Base-by-base conservation (phyloP, 1,140 invertebrate genomes). In the Berghia stephanieae region DNA sequence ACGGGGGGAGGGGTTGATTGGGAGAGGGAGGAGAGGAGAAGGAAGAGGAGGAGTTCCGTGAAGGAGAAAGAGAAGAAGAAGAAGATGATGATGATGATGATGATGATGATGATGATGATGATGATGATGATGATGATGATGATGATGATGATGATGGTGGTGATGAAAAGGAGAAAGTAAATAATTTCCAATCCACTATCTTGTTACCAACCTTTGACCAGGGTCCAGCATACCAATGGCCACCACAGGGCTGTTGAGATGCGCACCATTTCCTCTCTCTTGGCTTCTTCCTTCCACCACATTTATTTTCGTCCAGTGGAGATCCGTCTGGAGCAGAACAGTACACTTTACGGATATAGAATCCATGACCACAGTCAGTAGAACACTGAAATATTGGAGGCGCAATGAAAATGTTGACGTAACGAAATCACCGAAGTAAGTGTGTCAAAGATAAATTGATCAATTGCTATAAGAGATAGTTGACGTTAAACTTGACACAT, bases 311-410 rank as follows among this genome's bases (percentile, higher is more conserved):
- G 24, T 78, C 76, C 8, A 87, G 49, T 49, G 70, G 77, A 2
- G 76, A 78, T 10, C 86, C 87, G 74, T 84, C 81, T 16, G 83
- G 81, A 16, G 83, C 83, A 6, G 81, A 79, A 67, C 88, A 89
- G 79, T 83, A 83, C 0, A 93, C 89, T 16, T 91, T 79, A 90
- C 92, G 79, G n/a, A 83, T 90, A 78, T 93, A 91, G n/a, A 91
- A 88, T 0, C 93, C 93, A 27, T 90, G 85, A 8, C 93, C 93
- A 81, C 93, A 94, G 6, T 89, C 85, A 0, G 91, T 88, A 5
- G 92, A 92, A 86, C 94, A 95, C 86, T 93, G 86, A 46, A 60
- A 63, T 63, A 49, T 27, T 21, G 21, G n/a, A n/a, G n/a, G n/a
- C n/a, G n/a, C n/a, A n/a, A n/a, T n/a, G n/a, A n/a, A n/a, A n/a